A percentile compares a stretch with the other conserved stretches of the same genome.
phyloP scores from a whole-genome alignment of 1,140 invertebrate species.

The Zaprionus inermis region DNA sequence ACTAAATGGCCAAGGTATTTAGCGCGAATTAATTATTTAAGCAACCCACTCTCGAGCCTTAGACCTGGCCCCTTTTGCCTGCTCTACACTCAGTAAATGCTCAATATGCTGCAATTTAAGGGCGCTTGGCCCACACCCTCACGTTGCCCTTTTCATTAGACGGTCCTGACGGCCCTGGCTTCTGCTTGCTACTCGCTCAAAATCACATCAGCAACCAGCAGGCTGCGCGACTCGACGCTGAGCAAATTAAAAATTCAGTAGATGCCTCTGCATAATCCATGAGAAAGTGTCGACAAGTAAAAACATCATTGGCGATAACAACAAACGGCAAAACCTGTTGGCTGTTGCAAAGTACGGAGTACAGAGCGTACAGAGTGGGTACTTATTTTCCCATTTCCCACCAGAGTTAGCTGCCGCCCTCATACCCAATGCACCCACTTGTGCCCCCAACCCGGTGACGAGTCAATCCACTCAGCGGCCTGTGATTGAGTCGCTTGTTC shows the following conservation, averaged over 20 bases:
- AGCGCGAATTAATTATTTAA: constrained; percentile 79
- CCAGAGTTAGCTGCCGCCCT: constrained; percentile 11
- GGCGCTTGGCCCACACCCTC: constrained; percentile 21
- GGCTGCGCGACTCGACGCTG: constrained; percentile 67
- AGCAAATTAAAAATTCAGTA: constrained; percentile 78
- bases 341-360: constrained; percentile 22
- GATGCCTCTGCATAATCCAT: constrained; percentile 83
- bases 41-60: constrained; percentile 34
- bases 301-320: constrained; percentile 78
- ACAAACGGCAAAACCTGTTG: constrained; percentile 71
- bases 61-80: constrained; percentile 1
- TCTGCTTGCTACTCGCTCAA: constrained; percentile 41
- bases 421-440: too few relatives aligned
- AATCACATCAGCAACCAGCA: constrained; percentile 53
- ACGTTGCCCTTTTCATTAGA: constrained; percentile 69
- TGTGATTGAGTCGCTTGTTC: constrained; percentile 77
- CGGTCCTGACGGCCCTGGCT: neutral
- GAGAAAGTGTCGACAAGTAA: constrained; percentile 83
- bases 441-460: neutral
- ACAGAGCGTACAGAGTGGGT: constrained; percentile 3
- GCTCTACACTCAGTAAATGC: constrained; percentile 46
- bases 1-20: constrained; percentile 81
- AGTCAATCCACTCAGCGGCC: constrained; percentile 44
- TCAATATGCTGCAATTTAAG: constrained; percentile 81
- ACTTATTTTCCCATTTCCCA: constrained; percentile 29